Conservation (phyloP, 2,888 invertebrate species). For the Isotomurus palustris region DNA sequence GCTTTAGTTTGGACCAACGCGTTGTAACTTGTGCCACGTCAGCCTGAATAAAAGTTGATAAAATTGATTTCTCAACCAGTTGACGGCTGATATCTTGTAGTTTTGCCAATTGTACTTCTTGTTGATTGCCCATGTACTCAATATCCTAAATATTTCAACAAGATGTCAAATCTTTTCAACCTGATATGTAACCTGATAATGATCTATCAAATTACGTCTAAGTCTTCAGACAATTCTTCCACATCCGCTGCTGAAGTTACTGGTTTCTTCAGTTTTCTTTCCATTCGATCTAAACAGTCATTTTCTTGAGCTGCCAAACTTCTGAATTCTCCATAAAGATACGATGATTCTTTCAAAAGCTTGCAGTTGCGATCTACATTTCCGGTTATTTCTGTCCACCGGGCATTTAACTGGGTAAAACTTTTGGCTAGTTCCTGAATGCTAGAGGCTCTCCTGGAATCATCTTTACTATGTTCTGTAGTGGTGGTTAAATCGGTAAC, state of each 20-base stretch:
- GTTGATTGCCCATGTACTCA: slow-evolving; percentile 72
- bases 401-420: slow-evolving; percentile 65
- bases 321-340: slow-evolving; percentile 68
- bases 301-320: slow-evolving; percentile 68
- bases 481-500: neutral
- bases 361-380: slow-evolving; percentile 62
- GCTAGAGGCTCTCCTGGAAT: slow-evolving; percentile 29
- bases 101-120: slow-evolving; percentile 65
- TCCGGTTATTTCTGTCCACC: slow-evolving; percentile 67
- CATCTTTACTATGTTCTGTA: slow-evolving; percentile 36
- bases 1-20: slow-evolving; percentile 64
- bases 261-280: slow-evolving; percentile 66
- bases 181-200: neutral
- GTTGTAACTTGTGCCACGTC: slow-evolving; percentile 62
- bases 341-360: slow-evolving; percentile 67
- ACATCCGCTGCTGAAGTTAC: slow-evolving; percentile 73
- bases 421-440: slow-evolving; percentile 62
- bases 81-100: slow-evolving; percentile 71
- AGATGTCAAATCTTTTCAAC: neutral
- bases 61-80: slow-evolving; percentile 69
- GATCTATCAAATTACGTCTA: slow-evolving; percentile 62
- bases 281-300: slow-evolving; percentile 74
- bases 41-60: slow-evolving; percentile 62
- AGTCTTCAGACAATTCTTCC: slow-evolving; percentile 84
- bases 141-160: slow-evolving; percentile 61